Evolutionary conservation across 2,888 invertebrate species (phyloP).

Genomic region (Athalia rosae): DNA sequence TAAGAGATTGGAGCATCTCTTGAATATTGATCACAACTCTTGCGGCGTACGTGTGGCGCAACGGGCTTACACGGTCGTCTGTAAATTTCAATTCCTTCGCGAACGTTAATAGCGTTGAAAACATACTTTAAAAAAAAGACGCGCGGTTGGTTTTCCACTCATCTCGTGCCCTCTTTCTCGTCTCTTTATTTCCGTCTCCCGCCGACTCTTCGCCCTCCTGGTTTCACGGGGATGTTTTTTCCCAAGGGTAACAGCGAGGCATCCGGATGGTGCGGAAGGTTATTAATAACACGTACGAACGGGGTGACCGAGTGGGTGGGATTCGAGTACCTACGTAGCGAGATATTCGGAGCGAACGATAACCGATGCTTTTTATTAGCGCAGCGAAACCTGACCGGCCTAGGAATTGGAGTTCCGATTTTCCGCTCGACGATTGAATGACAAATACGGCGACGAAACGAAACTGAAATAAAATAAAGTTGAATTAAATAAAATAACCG

Average conservation of each 20-base stretch:
- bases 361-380: slow-evolving; percentile 44
- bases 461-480: background rate
- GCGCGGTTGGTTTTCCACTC: too few relatives aligned
- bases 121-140: too few relatives aligned
- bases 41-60: too few relatives aligned
- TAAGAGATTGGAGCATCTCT: too few relatives aligned
- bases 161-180: too few relatives aligned
- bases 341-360: slow-evolving; percentile 35
- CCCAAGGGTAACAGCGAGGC: background rate
- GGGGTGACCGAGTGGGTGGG: background rate
- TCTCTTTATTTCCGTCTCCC: background rate
- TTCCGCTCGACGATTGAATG: slow-evolving; percentile 38
- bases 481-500: too few relatives aligned
- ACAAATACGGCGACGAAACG: slow-evolving; percentile 24
- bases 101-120: too few relatives aligned
- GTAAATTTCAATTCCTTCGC: too few relatives aligned
- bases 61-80: too few relatives aligned
- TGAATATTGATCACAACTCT: too few relatives aligned
- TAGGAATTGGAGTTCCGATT: slow-evolving; percentile 4
- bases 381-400: slow-evolving; percentile 33
- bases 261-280: slow-evolving; percentile 21
- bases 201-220: too few relatives aligned
- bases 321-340: background rate
- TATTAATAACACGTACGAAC: slow-evolving; percentile 36
- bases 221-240: background rate